Conservation (phyloP, 2,797 vertebrate species). For the Cuniculus paca region DNA sequence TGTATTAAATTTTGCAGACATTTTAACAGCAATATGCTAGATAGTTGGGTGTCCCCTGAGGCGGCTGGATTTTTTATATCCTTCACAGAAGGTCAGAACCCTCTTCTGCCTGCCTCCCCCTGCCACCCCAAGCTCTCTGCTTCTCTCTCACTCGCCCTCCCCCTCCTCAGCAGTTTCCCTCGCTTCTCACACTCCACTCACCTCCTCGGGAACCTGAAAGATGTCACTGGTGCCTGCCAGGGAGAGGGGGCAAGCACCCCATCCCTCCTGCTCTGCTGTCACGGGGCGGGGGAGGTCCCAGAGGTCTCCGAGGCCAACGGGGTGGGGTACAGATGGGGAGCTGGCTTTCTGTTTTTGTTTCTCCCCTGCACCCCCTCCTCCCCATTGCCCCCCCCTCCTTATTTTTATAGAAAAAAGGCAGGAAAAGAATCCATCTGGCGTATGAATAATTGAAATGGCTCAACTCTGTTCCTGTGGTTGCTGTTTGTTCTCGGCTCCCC, state of each 20-base stretch:
- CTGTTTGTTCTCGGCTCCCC: slow-evolving; percentile 93
- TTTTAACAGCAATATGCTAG: slow-evolving; percentile 97
- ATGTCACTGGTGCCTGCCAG: not conserved
- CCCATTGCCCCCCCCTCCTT: slow-evolving; percentile 70
- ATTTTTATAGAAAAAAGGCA: slow-evolving; percentile 89
- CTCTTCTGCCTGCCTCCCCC: slow-evolving; percentile 88
- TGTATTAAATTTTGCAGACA: slow-evolving; percentile 96
- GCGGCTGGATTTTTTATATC: slow-evolving; percentile 97
- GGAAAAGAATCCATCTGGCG: slow-evolving; percentile 99
- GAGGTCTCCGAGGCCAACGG: not conserved
- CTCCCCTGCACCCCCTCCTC: not conserved
- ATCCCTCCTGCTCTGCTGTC: slow-evolving; percentile 64
- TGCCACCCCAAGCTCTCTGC: slow-evolving; percentile 62
- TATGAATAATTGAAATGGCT: slow-evolving; percentile 99
- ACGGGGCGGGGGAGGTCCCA: not conserved
- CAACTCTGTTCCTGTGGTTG: slow-evolving; percentile 99
- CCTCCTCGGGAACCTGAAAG: not conserved
- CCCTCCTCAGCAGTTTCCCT: slow-evolving; percentile 79
- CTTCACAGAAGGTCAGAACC: slow-evolving; percentile 98
- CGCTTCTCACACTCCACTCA: slow-evolving; percentile 77
- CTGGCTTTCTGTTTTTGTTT: not conserved
- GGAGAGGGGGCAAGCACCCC: slow-evolving; percentile 73
- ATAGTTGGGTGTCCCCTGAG: slow-evolving; percentile 95
- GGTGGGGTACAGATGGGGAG: not conserved
- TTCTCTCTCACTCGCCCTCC: slow-evolving; percentile 42